phyloP scores from a whole-genome alignment of 1,140 invertebrate genomes.

The Drosophila ohnishii region DNA sequence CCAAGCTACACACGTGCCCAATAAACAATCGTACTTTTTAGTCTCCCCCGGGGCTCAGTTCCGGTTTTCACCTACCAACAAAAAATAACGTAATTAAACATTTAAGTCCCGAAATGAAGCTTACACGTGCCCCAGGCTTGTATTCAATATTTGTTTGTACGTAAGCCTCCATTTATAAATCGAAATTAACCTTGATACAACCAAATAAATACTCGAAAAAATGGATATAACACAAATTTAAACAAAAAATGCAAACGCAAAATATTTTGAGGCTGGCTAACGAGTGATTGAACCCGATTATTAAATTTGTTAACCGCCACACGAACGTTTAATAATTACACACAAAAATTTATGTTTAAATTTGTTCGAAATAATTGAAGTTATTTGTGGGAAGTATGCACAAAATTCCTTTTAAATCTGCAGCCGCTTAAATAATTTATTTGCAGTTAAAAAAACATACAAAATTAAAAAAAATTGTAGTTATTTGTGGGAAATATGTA shows the following conservation, averaged over 20 bases:
- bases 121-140: conserved; percentile 59
- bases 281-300: conserved; percentile 12
- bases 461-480: too few relatives aligned
- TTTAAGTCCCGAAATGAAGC: conserved; percentile 38
- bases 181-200: conserved; percentile 71
- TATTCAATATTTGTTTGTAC: conserved; percentile 14
- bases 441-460: too few relatives aligned
- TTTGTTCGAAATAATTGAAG: neutral
- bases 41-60: conserved; percentile 22
- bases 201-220: conserved; percentile 60
- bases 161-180: conserved; percentile 50
- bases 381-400: neutral
- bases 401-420: too few relatives aligned
- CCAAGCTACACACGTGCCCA: conserved; percentile 18
- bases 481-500: too few relatives aligned
- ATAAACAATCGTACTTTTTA: conserved; percentile 25
- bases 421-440: too few relatives aligned
- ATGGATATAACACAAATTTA: conserved; percentile 29
- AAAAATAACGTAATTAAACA: conserved; percentile 25
- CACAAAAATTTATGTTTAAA: neutral
- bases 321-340: conserved; percentile 1
- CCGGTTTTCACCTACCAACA: conserved; percentile 34
- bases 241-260: conserved; percentile 11
- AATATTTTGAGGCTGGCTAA: conserved; percentile 39
- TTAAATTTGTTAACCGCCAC: conserved; percentile 16